Conservation (phyloP, 2,888 invertebrate species). For the Pyrrhosoma nymphula region DNA sequence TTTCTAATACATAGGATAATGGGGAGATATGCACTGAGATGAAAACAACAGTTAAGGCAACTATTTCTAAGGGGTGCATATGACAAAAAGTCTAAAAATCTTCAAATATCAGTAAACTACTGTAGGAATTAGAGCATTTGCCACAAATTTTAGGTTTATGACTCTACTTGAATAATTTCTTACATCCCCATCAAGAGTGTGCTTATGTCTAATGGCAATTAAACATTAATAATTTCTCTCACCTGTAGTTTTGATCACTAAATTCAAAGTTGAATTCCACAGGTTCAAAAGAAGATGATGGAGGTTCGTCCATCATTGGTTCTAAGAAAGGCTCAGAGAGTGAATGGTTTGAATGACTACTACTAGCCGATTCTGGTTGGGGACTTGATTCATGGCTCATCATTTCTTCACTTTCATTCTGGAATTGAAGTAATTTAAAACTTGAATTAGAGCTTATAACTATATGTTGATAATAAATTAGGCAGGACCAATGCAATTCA, state of each 20-base stretch:
- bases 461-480: not conserved
- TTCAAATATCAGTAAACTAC: too few species aligned
- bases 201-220: too few species aligned
- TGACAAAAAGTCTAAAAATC: too few species aligned
- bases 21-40: too few species aligned
- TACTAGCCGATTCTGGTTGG: conserved; percentile 78
- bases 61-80: too few species aligned
- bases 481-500: not conserved
- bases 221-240: conserved; percentile 56
- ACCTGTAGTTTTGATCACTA: conserved; percentile 90
- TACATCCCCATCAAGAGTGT: too few species aligned
- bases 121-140: too few species aligned
- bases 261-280: conserved; percentile 90
- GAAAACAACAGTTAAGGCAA: too few species aligned
- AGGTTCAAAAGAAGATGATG: conserved; percentile 83
- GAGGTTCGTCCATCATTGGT: conserved; percentile 84
- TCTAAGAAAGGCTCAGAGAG: conserved; percentile 87
- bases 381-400: conserved; percentile 80
- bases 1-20: too few species aligned
- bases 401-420: conserved; percentile 90
- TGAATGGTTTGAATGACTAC: conserved; percentile 79
- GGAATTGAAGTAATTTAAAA: conserved; percentile 70
- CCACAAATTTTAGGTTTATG: too few species aligned
- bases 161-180: too few species aligned
- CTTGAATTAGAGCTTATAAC: not conserved